A percentile compares a stretch with the other conserved stretches of the same genome.
Conservation (phyloP, 2,797 vertebrate species). For the Glyptemys insculpta region DNA sequence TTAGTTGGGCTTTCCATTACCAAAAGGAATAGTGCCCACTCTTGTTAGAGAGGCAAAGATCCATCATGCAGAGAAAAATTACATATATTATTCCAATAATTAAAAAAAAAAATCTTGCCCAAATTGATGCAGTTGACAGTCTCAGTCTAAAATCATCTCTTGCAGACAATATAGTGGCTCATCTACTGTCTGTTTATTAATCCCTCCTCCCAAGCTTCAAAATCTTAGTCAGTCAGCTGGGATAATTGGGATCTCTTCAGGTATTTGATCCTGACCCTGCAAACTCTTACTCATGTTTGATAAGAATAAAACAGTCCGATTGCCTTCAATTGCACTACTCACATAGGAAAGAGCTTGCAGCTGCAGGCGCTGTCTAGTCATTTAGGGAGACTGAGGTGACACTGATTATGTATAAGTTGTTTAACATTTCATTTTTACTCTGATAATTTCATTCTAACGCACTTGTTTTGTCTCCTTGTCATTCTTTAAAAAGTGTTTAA, state of each 20-base stretch:
- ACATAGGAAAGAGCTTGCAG: conserved; percentile 21
- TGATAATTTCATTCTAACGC: neutral
- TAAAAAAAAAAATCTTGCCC: neutral
- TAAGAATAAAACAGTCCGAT: neutral
- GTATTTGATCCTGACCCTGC: neutral
- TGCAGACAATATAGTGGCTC: neutral
- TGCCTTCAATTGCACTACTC: conserved; percentile 1
- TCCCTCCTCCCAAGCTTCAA: neutral
- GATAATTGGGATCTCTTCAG: conserved; percentile 12
- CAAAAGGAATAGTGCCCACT: rapidly evolving
- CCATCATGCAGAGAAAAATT: neutral
- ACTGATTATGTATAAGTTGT: rapidly evolving
- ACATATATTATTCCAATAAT: neutral
- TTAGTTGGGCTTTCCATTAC: neutral
- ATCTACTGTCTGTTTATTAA: conserved; percentile 4
- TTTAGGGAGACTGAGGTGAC: conserved; percentile 8
- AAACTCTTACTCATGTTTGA: conserved; percentile 49
- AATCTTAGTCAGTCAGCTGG: neutral
- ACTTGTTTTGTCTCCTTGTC: conserved; percentile 10
- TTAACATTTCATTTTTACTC: neutral
- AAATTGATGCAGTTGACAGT: neutral
- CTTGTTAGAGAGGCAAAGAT: neutral
- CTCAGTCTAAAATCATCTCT: neutral
- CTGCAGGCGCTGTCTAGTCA: conserved; percentile 4
- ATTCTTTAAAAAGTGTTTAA: neutral